Evolutionary conservation across 2,888 invertebrate genomes (phyloP).

Genomic region (Lasiommata megera): DNA sequence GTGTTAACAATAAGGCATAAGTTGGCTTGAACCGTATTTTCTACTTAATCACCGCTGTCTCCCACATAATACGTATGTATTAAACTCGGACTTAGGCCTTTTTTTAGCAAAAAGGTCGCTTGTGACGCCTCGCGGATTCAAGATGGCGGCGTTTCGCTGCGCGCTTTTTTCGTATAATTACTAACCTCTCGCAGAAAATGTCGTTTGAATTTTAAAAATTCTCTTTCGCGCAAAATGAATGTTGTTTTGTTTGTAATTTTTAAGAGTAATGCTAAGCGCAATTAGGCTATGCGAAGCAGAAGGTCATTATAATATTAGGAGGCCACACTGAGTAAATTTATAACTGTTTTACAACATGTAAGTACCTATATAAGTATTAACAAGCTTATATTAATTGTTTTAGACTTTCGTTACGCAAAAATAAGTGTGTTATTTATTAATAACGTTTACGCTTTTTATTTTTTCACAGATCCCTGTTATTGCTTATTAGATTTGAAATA

Average conservation of each 20-base stretch:
- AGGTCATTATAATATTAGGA: neutral
- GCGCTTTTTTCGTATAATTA: conserved; percentile 37
- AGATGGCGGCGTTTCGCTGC: conserved; percentile 63
- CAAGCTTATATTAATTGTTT: too few species aligned
- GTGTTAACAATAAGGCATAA: conserved; percentile 34
- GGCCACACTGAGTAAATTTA: neutral
- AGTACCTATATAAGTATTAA: too few species aligned
- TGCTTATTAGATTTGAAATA: too few species aligned
- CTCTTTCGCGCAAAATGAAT: conserved; percentile 27
- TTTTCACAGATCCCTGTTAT: too few species aligned
- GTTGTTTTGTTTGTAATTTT: conserved; percentile 28
- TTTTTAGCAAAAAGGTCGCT: conserved; percentile 62
- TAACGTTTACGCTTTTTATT: too few species aligned
- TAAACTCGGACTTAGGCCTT: conserved; percentile 70
- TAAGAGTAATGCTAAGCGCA: conserved; percentile 22
- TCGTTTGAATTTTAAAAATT: conserved; percentile 34
- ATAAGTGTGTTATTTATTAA: too few species aligned
- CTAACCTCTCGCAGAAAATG: conserved; percentile 35
- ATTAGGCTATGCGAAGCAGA: conserved; percentile 12
- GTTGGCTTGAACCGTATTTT: conserved; percentile 35
- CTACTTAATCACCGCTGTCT: conserved; percentile 71
- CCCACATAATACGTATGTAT: conserved; percentile 68
- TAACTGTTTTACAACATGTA: neutral
- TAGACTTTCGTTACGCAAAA: too few species aligned
- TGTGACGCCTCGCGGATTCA: conserved; percentile 73